Evolutionary conservation across 2,888 invertebrate genomes (phyloP), one percentile per base, ranked within the genome.

Genomic region (Orchesella flavescens): DNA sequence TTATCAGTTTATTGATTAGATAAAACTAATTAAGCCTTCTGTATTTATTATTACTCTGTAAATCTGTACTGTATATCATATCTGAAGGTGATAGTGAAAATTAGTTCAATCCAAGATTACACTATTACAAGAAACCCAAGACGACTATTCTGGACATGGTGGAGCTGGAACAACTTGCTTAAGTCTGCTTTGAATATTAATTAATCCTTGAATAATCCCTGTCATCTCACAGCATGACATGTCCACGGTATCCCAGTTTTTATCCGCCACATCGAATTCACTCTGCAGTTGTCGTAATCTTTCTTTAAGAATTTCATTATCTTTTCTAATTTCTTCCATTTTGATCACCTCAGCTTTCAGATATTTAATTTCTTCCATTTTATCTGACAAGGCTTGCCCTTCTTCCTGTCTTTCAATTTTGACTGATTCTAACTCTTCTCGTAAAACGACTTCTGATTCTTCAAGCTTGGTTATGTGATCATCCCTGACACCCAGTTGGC

Each of bases 181-280:
- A 15, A 84, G 23, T 69, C 77, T 81, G 9, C 61, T 75, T 34
- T 84, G 80, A 10, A 84, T 68, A 13, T 69, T 43, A 46, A 76
- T 66, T 12, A 84, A 43, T 53, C 76, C 81, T n/a, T 81, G 72
- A n/a, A 84, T 77, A 21, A 81, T 55, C 1, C 53, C 68, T 13
- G 81, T 66, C 72, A 84, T 71, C 19, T 84, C 84, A 44, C 73
- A 59, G 19, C 81, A 72, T n/a, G 73, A 66, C 21, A 72, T 57
- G 53, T 81, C 84, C 34, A 84, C 80, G 9, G 63, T 66, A 49
- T 81, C 80, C 84, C 80, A 81, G 15, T 84, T 80, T 19, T 81
- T 77, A n/a, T 81, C 81, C 2, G 81, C 34, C 1, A 71, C 44
- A 9, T 84, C 81, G 43, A 81, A 68, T 21, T 84, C 80, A 7